phyloP scores from a whole-genome alignment of 2,797 vertebrate genomes.

The Sebastes elongatus region DNA sequence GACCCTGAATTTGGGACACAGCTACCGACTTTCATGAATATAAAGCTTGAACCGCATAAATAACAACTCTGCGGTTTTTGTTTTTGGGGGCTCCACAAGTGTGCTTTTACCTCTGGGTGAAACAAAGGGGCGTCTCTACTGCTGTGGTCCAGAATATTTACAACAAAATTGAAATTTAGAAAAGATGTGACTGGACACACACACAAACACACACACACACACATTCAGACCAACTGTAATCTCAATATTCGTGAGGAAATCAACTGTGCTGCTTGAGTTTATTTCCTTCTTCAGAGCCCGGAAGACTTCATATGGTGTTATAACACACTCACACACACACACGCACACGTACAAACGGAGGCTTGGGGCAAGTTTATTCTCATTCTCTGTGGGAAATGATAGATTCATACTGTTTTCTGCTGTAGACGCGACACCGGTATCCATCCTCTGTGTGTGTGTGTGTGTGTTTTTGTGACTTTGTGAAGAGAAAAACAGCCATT shows the following conservation, averaged over 20 bases:
- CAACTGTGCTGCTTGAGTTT: conserved; percentile 26
- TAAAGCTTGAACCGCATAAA: neutral
- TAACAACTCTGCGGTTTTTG: neutral
- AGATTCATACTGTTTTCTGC: neutral
- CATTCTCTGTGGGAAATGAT: conserved; percentile 19
- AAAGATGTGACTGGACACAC: neutral
- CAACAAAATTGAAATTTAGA: too few relatives aligned
- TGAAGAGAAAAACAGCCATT: conserved; percentile 8
- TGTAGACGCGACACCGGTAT: conserved; percentile 1
- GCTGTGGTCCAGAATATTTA: neutral
- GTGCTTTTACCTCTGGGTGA: neutral
- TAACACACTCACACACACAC: neutral
- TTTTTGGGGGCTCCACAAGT: neutral
- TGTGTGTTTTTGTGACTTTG: neutral
- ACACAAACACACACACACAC: conserved; percentile 1
- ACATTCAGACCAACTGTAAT: neutral
- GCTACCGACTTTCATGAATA: neutral
- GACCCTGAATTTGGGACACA: neutral
- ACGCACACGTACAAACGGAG: neutral
- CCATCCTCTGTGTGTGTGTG: neutral
- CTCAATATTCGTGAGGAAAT: conserved; percentile 8
- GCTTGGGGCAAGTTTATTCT: neutral
- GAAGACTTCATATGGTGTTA: conserved; percentile 43
- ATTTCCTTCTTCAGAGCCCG: conserved; percentile 33
- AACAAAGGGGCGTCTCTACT: neutral